Evolutionary conservation across 2,888 invertebrate genomes (phyloP).

Genomic region (Hypena proboscidalis): DNA sequence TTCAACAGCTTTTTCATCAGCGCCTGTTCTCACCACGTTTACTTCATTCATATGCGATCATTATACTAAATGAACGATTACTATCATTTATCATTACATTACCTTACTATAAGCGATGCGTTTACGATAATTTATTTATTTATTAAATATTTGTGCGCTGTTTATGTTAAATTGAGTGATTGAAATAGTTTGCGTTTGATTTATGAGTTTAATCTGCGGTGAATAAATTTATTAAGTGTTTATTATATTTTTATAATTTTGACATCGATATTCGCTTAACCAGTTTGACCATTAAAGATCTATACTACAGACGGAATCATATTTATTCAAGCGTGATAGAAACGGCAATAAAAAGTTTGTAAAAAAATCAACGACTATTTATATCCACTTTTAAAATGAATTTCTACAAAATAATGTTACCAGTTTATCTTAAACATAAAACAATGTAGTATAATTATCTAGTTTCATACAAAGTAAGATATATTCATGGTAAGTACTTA

Average conservation of each 20-base stretch:
- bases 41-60: conserved; percentile 42
- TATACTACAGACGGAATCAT: too few species aligned
- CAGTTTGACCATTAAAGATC: too few species aligned
- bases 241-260: neutral
- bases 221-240: conserved; percentile 1
- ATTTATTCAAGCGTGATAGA: too few species aligned
- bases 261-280: too few species aligned
- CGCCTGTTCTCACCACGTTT: conserved; percentile 45
- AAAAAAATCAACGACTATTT: too few species aligned
- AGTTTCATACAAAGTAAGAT: too few species aligned
- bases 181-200: neutral
- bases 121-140: conserved; percentile 17
- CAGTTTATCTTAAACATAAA: too few species aligned
- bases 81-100: conserved; percentile 39
- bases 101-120: conserved; percentile 13
- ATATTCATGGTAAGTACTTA: too few species aligned
- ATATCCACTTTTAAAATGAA: too few species aligned
- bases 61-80: conserved; percentile 45
- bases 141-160: conserved; percentile 9
- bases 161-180: conserved; percentile 18
- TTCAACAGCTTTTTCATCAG: conserved; percentile 64
- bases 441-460: too few species aligned
- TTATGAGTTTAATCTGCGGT: neutral
- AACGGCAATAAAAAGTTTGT: too few species aligned
- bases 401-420: too few species aligned